phyloP scores from a whole-genome alignment of 2,888 invertebrate genomes.

The Masnerella sp. region DNA sequence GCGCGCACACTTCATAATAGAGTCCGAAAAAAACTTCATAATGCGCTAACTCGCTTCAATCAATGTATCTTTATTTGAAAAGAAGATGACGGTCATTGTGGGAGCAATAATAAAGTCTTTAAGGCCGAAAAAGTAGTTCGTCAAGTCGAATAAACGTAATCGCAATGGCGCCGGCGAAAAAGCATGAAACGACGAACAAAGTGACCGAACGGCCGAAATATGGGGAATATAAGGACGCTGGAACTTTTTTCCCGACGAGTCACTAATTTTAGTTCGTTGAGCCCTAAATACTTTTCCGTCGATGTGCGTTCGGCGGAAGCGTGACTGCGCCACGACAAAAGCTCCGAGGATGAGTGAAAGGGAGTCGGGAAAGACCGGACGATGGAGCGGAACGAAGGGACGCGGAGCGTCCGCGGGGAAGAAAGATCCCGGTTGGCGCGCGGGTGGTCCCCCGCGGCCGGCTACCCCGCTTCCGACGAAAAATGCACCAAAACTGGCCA shows the following conservation, averaged over 20 bases:
- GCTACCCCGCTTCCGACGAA: constrained; percentile 32
- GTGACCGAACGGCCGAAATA: constrained; percentile 25
- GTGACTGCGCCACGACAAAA: constrained; percentile 58
- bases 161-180: too few relatives aligned
- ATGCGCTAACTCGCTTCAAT: too few relatives aligned
- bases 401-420: constrained; percentile 62
- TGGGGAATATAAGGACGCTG: constrained; percentile 22
- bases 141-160: too few relatives aligned
- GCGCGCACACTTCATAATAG: too few relatives aligned
- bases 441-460: constrained; percentile 75
- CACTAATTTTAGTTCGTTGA: constrained; percentile 56
- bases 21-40: too few relatives aligned
- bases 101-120: too few relatives aligned
- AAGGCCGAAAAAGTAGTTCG: too few relatives aligned
- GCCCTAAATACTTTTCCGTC: constrained; percentile 58
- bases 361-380: constrained; percentile 52
- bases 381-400: constrained; percentile 61
- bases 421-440: constrained; percentile 70
- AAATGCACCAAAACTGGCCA: constrained; percentile 29
- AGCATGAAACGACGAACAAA: constrained; percentile 20
- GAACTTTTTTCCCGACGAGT: constrained; percentile 26
- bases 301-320: constrained; percentile 59
- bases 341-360: constrained; percentile 57
- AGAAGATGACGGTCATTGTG: too few relatives aligned
- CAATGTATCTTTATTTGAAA: too few relatives aligned